Evolutionary conservation across 1,140 invertebrate genomes (phyloP).

Genomic region (Aphelenchoides avenae): DNA sequence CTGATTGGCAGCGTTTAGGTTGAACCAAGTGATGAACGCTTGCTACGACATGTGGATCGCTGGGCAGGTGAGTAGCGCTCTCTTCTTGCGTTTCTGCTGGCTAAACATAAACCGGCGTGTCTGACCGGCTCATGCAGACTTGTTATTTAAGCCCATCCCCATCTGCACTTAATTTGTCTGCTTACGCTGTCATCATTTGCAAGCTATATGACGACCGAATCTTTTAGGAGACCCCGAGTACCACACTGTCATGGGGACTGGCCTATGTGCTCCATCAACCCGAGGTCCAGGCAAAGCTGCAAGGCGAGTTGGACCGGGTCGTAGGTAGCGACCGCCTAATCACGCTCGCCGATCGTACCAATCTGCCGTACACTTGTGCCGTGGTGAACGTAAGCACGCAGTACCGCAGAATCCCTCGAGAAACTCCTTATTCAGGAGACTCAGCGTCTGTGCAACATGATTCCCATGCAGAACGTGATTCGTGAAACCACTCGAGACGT

Average conservation of each 20-base stretch:
- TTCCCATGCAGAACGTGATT: constrained; percentile 6
- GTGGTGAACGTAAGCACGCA: constrained; percentile 20
- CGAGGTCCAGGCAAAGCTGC: constrained; percentile 18
- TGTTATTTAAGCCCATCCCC: too few relatives aligned
- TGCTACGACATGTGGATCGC: constrained; percentile 8
- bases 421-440: neutral
- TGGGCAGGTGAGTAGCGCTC: too few relatives aligned
- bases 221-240: neutral
- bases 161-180: too few relatives aligned
- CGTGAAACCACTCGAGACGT: neutral
- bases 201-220: too few relatives aligned
- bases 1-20: neutral
- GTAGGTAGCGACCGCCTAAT: constrained; percentile 11
- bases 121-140: too few relatives aligned
- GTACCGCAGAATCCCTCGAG: neutral
- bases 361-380: constrained; percentile 7
- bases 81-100: too few relatives aligned
- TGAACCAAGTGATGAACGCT: constrained; percentile 1
- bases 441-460: constrained; percentile 6
- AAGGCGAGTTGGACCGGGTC: constrained; percentile 12
- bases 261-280: constrained; percentile 12
- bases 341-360: constrained; percentile 7
- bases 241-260: constrained; percentile 7
- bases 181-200: too few relatives aligned
- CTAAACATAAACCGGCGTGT: too few relatives aligned